Evolutionary conservation across 2,797 vertebrate genomes (phyloP).

Genomic region (Morus bassanus): DNA sequence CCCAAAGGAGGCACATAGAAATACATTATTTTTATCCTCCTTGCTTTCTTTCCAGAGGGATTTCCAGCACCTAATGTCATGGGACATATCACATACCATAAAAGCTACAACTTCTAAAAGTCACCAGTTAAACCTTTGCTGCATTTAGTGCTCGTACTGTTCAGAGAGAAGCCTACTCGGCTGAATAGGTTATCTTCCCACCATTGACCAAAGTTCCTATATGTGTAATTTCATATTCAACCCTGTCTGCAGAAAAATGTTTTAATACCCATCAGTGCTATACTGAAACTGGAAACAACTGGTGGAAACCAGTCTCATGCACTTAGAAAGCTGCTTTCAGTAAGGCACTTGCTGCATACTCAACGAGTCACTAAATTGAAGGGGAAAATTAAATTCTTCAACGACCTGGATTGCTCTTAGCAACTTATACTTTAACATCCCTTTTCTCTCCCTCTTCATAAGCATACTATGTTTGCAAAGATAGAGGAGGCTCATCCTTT

Average conservation of each 20-base stretch:
- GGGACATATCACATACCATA: fast-evolving
- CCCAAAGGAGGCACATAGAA: not conserved
- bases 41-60: not conserved
- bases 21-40: not conserved
- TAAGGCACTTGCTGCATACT: fast-evolving
- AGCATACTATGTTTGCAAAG: not conserved
- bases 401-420: fast-evolving
- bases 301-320: fast-evolving
- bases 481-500: fast-evolving
- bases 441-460: fast-evolving
- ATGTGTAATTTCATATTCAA: fast-evolving
- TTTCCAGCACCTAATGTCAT: not conserved
- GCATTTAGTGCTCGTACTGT: fast-evolving
- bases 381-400: not conserved
- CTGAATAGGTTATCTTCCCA: not conserved
- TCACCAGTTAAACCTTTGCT: not conserved
- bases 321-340: not conserved
- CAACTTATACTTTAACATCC: not conserved
- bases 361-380: fast-evolving
- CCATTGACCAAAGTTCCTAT: fast-evolving
- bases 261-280: not conserved
- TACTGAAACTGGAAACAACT: not conserved
- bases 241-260: not conserved
- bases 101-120: no score
- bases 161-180: not conserved